phyloP scores from a whole-genome alignment of 2,888 invertebrate genomes.

The Eurois occulta region DNA sequence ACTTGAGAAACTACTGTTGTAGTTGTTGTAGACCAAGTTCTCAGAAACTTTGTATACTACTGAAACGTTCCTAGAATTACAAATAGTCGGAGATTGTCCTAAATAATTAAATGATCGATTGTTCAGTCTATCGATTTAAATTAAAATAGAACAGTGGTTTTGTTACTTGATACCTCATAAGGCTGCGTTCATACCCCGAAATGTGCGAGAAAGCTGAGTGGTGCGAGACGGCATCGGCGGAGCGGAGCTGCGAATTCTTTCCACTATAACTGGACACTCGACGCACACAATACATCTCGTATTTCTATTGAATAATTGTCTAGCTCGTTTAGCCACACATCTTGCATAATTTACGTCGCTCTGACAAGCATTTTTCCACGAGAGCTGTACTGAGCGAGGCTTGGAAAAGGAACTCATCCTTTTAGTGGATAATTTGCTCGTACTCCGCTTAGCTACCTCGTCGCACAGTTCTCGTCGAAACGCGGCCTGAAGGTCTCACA shows the following conservation, averaged over 20 bases:
- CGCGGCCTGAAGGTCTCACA: conserved; percentile 28
- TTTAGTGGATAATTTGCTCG: not conserved
- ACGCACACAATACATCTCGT: not conserved
- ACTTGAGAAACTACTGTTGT: no score
- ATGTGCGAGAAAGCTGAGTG: not conserved
- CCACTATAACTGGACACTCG: not conserved
- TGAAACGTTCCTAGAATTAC: conserved; percentile 8
- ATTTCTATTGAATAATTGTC: not conserved
- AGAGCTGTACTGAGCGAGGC: not conserved
- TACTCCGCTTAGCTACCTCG: not conserved
- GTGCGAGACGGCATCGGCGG: not conserved
- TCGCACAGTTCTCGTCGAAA: not conserved
- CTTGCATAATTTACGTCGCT: not conserved
- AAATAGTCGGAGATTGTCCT: conserved; percentile 47
- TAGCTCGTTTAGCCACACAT: not conserved
- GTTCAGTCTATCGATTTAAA: conserved; percentile 58
- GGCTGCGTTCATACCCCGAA: not conserved
- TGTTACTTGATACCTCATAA: not conserved
- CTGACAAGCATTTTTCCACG: not conserved
- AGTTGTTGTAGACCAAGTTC: conserved; percentile 1
- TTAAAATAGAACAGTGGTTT: conserved; percentile 56
- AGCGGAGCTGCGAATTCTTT: not conserved
- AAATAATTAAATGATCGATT: conserved; percentile 50
- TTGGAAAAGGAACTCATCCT: not conserved
- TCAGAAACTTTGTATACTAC: not conserved